A percentile compares a stretch with the other conserved stretches of the same genome.
phyloP scores from a whole-genome alignment of 2,113 vertebrate genomes.

The Dolichotis patagonum region DNA sequence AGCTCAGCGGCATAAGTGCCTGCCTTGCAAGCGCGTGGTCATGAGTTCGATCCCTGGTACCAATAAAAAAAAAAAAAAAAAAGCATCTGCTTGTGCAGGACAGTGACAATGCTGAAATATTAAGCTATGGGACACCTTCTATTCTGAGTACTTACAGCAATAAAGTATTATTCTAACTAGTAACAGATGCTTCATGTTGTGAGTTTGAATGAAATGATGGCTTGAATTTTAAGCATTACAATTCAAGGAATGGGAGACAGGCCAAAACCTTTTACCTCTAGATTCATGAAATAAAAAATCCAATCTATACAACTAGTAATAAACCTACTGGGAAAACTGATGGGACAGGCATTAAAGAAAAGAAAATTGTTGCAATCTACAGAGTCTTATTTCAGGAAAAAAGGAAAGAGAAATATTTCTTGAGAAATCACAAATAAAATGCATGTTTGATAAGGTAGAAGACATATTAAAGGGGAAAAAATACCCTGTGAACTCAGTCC shows the following conservation, averaged over 20 bases:
- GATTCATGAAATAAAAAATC: constrained; percentile 44
- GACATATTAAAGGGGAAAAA: constrained; percentile 58
- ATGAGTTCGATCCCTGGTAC: too few relatives aligned
- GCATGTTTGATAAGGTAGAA: constrained; percentile 65
- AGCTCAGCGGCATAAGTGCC: too few relatives aligned
- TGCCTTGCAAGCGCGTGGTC: too few relatives aligned
- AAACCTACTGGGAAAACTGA: constrained; percentile 66
- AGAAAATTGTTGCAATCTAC: constrained; percentile 61
- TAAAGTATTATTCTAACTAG: constrained; percentile 5
- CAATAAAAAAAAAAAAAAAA: background rate
- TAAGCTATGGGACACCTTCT: background rate
- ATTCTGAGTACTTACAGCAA: background rate
- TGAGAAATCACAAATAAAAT: constrained; percentile 69
- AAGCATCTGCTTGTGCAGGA: background rate
- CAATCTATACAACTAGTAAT: constrained; percentile 66
- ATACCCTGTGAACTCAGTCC: background rate
- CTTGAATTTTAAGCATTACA: constrained; percentile 17
- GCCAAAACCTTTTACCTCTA: constrained; percentile 21
- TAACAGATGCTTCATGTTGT: background rate
- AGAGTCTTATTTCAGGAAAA: constrained; percentile 40
- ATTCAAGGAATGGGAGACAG: background rate
- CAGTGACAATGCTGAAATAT: background rate
- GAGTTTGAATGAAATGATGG: background rate
- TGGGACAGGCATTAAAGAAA: background rate
- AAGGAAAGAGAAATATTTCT: constrained; percentile 59